Conservation (phyloP, 2,797 vertebrate genomes). For the Chlorospingus flavigularis region DNA sequence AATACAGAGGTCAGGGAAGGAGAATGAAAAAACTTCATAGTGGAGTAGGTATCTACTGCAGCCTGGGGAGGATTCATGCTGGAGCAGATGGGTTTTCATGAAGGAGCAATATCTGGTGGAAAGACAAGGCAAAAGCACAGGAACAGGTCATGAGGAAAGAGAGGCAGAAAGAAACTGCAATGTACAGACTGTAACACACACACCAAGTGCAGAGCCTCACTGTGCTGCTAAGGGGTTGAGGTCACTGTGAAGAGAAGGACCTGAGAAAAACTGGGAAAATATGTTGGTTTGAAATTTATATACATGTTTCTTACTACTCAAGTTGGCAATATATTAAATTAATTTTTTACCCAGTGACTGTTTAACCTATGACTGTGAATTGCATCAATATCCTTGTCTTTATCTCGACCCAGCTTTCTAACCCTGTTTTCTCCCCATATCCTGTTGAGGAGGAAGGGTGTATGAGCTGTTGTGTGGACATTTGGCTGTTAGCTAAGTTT, state of each 20-base stretch:
- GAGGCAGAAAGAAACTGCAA: accelerated
- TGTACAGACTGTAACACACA: background rate
- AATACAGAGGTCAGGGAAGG: background rate
- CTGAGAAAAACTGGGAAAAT: background rate
- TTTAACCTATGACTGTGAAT: background rate
- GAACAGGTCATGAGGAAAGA: background rate
- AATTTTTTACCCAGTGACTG: background rate
- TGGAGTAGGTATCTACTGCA: accelerated
- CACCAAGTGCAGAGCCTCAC: background rate
- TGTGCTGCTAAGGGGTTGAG: accelerated
- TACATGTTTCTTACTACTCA: background rate
- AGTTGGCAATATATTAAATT: background rate
- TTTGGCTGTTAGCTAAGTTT: background rate
- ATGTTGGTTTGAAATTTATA: background rate
- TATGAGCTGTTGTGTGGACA: background rate
- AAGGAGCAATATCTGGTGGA: background rate
- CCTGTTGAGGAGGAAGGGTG: background rate
- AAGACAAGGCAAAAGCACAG: background rate
- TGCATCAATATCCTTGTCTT: background rate
- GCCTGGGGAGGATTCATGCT: accelerated
- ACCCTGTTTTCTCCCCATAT: background rate
- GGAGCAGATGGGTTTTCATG: background rate
- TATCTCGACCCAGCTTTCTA: background rate
- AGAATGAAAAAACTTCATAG: background rate
- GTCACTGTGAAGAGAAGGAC: background rate